Conservation (phyloP, 2,888 invertebrate genomes). For the Euphydryas editha region DNA sequence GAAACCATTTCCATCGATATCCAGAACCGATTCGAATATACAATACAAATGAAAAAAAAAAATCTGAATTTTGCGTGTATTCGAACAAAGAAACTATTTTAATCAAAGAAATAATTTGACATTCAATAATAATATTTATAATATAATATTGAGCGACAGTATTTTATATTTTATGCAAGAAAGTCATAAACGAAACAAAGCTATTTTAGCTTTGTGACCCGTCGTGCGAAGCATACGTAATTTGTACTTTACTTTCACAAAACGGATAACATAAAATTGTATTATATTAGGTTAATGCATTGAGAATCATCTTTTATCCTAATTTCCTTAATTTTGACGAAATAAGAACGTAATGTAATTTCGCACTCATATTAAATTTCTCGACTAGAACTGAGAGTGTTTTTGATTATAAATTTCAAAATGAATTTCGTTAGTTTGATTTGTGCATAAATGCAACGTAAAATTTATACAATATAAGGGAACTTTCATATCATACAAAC, state of each 20-base stretch:
- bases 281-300: neutral
- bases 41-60: neutral
- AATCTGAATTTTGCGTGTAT: neutral
- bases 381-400: too few relatives aligned
- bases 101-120: neutral
- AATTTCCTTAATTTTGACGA: neutral
- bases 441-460: too few relatives aligned
- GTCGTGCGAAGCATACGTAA: slow-evolving; percentile 13
- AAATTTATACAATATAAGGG: too few relatives aligned
- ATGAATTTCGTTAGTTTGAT: too few relatives aligned
- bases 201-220: neutral
- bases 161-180: neutral
- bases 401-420: too few relatives aligned
- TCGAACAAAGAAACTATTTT: neutral
- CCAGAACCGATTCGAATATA: neutral
- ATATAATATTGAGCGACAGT: neutral
- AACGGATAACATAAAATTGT: slow-evolving; percentile 10
- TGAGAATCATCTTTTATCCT: neutral
- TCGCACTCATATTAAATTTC: neutral
- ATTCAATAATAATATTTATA: neutral
- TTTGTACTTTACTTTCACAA: neutral
- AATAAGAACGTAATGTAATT: neutral
- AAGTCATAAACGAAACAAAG: slow-evolving; percentile 3
- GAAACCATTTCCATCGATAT: neutral
- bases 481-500: too few relatives aligned